Base-by-base conservation (phyloP, 2,113 vertebrate species). In the Coturnix japonica region DNA sequence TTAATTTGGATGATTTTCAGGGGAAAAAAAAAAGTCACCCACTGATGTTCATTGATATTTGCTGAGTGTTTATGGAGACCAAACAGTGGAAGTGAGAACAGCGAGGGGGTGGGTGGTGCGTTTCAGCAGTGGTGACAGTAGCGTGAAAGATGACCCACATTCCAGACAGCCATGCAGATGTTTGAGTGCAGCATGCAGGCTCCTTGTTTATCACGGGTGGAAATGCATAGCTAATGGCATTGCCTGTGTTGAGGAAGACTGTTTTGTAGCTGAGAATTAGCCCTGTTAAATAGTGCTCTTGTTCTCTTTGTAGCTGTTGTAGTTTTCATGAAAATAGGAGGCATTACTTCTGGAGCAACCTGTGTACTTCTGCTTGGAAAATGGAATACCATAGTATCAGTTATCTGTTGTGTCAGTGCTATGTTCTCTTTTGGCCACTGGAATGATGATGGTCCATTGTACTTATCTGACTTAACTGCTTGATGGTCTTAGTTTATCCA, bases 391-490 rank as follows among this genome's bases (percentile, higher is more conserved):
- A 0, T 61, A 5, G n/a, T 72, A 60, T 54, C 20, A 64, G 35
- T 57, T 60, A 54, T 25, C n/a, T 0, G 1, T 77, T 0, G 1
- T 21, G 25, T 75, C 20, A 26, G 14, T 51, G 66, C 43, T 13
- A 0, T 67, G 2, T 60, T 81, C 22, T 83, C 4, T 43, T 86
- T 84, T 83, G 65, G 18, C 30, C 65, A 21, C 53, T 71, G 22
- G 25, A 74, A 11, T 33, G 37, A 43, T 53, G n/a, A 19, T 20
- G 10, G 9, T 15, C 56, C 8, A 3, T 49, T 66, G 23, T n/a
- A 4, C 35, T 10, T 71, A 39, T 7, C 15, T 33, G 6, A 37
- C 21, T 41, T 57, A 17, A 20, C 11, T 82, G 46, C 21, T 1
- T 37, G 39, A 9, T 66, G 54, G 28, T 53, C 30, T 13, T n/a